phyloP scores from a whole-genome alignment of 2,113 vertebrate species.

The Apistogramma diplotaenia region DNA sequence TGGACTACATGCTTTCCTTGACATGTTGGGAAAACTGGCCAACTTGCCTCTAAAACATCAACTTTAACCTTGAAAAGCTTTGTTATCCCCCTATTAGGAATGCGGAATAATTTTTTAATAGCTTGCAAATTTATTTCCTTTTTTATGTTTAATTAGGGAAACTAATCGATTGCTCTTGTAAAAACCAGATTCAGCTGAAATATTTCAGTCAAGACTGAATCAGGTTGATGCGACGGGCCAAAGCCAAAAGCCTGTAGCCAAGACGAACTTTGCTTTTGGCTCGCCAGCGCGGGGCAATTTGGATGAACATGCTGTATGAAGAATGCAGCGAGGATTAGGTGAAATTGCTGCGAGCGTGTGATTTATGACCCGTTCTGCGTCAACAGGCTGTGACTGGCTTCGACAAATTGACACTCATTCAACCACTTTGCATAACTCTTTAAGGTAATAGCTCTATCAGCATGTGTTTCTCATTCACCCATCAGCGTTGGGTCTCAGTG shows the following conservation, averaged over 20 bases:
- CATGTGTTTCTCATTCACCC: neutral
- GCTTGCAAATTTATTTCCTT: neutral
- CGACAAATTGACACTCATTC: conserved; percentile 39
- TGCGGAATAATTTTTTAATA: conserved; percentile 2
- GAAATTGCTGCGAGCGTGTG: conserved; percentile 47
- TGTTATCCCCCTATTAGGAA: conserved; percentile 4
- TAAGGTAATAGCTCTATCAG: neutral
- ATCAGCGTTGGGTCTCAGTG: neutral
- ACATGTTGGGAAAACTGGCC: neutral
- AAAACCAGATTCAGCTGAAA: conserved; percentile 36
- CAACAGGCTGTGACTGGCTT: conserved; percentile 37
- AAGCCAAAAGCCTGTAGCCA: conserved; percentile 44
- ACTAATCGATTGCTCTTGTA: conserved; percentile 3
- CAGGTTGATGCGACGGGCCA: conserved; percentile 23
- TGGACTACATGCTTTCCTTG: conserved; percentile 9
- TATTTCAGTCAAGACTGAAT: conserved; percentile 49
- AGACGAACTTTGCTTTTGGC: conserved; percentile 52
- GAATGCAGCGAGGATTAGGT: conserved; percentile 56
- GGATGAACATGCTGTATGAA: conserved; percentile 45
- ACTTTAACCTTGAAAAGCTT: neutral
- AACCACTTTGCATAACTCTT: neutral
- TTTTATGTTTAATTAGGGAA: conserved; percentile 3
- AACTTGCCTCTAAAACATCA: conserved; percentile 21
- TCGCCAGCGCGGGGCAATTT: conserved; percentile 43
- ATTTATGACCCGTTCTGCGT: conserved; percentile 60